These are phyloP conservation scores for Taxidea taxus DNA, from an alignment of 2,113 vertebrate species.

Conservation along the genomic window DNA sequence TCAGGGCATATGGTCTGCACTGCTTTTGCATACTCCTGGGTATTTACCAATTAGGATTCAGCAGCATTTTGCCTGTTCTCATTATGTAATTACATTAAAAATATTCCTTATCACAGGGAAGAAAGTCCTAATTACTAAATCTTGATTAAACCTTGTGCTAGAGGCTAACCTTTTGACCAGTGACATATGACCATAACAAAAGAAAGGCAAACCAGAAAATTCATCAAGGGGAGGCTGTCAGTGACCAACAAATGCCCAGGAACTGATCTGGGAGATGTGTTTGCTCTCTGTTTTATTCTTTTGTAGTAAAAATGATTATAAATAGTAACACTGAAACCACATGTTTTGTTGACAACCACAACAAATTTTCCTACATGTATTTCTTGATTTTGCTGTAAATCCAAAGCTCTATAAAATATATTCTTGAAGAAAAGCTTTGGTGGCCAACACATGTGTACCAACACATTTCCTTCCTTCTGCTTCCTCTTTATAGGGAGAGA, in stretches of 20 bases:
- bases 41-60: conserved; percentile 63
- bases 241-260: background rate
- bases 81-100: conserved; percentile 68
- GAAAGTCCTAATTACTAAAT: conserved; percentile 56
- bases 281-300: background rate
- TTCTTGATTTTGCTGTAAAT: background rate
- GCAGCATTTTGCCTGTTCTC: conserved; percentile 49
- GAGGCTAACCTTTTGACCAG: conserved; percentile 56
- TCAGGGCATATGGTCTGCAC: conserved; percentile 54
- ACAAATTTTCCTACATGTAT: background rate
- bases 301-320: background rate
- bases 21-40: background rate
- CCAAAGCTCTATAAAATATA: background rate
- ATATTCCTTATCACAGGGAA: conserved; percentile 57
- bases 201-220: background rate
- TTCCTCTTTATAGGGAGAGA: background rate
- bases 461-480: background rate
- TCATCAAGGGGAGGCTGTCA: background rate
- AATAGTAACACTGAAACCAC: background rate
- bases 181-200: conserved; percentile 2
- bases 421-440: background rate
- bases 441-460: background rate
- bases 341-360: background rate
- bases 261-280: background rate
- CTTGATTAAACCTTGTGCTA: conserved; percentile 46